Conservation (phyloP, 2,888 invertebrate species). For the Apodemia mormo region DNA sequence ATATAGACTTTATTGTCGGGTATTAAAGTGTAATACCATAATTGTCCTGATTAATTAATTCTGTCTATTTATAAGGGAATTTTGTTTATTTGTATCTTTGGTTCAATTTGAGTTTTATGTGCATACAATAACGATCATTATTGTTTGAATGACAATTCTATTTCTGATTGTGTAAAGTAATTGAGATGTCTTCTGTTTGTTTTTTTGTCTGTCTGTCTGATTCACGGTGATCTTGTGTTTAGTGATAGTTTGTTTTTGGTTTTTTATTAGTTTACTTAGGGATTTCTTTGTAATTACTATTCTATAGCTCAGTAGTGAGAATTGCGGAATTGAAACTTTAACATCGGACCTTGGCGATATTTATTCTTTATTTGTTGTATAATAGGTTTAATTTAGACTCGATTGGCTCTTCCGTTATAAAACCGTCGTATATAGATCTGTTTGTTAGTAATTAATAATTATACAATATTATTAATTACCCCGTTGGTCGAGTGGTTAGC, state of each 20-base stretch:
- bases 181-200: conserved; percentile 70
- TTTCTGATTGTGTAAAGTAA: conserved; percentile 64
- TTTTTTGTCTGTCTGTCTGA: conserved; percentile 40
- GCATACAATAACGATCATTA: not conserved
- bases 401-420: too few relatives aligned
- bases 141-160: conserved; percentile 8
- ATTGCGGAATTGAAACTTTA: conserved; percentile 12
- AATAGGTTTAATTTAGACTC: too few relatives aligned
- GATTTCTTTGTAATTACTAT: conserved; percentile 26
- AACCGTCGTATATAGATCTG: too few relatives aligned
- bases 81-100: conserved; percentile 36
- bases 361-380: too few relatives aligned
- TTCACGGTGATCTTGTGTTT: conserved; percentile 36
- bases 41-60: conserved; percentile 6
- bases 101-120: conserved; percentile 17
- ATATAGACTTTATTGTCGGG: conserved; percentile 9
- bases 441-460: too few relatives aligned
- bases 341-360: too few relatives aligned
- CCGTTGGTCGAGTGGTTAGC: too few relatives aligned
- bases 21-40: conserved; percentile 1
- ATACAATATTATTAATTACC: too few relatives aligned
- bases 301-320: conserved; percentile 1
- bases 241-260: conserved; percentile 39
- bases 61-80: conserved; percentile 49
- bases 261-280: conserved; percentile 22